Conservation (phyloP, 2,113 vertebrate species). For the Cyanistes caeruleus region DNA sequence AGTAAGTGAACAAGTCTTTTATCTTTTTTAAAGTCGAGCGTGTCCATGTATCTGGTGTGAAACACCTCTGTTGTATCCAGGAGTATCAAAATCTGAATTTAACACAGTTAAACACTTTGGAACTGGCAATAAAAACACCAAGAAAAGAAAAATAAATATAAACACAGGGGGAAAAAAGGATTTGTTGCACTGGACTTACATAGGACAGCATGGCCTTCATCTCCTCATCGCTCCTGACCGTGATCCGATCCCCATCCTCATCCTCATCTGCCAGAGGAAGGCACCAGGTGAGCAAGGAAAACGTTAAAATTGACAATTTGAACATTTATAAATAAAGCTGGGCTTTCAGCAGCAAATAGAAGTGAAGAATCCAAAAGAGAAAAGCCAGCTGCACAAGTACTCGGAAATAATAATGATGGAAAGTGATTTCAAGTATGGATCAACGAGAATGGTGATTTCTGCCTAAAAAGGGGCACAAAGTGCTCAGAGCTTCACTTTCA, state of each 20-base stretch:
- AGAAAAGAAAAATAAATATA: background rate
- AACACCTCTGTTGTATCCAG: no score
- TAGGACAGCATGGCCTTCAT: conserved; percentile 99
- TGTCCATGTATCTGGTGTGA: no score
- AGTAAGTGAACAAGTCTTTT: conserved; percentile 84
- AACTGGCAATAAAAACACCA: background rate
- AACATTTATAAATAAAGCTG: background rate
- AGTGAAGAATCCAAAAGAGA: rapidly evolving
- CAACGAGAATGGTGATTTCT: background rate
- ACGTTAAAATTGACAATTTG: no score
- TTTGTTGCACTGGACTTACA: conserved; percentile 78
- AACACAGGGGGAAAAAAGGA: background rate
- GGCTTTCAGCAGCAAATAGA: background rate
- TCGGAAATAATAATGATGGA: background rate
- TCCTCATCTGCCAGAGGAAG: conserved; percentile 87
- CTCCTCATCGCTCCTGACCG: conserved; percentile 96
- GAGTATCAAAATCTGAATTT: no score
- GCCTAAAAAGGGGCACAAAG: background rate
- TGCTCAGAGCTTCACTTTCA: background rate
- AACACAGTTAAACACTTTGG: no score
- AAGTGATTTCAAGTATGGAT: background rate
- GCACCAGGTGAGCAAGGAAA: background rate
- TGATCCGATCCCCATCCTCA: conserved; percentile 98
- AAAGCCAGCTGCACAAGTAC: background rate
- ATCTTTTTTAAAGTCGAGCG: no score